Base-by-base conservation (phyloP, 1,140 invertebrate genomes). In the Halictus rubicundus region DNA sequence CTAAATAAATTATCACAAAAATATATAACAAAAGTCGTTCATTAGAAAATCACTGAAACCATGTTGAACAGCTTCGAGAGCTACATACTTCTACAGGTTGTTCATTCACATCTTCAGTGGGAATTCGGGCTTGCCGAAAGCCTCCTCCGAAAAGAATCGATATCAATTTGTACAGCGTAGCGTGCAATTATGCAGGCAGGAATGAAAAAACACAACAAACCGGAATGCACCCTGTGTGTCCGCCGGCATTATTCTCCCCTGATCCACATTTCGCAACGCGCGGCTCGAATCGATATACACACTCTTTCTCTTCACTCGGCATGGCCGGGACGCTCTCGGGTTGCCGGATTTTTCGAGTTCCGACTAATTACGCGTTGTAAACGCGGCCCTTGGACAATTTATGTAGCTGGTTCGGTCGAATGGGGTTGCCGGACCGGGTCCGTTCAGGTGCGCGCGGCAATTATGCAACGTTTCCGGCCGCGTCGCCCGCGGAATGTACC, bases 331-430 rank as follows among this genome's bases (percentile, higher is more conserved):
- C 84, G 49, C 70, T 66, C 65, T 75, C 69, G 32, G 65, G 70
- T 74, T 68, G 39, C 68, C 70, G 78, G 83, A 88, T 84, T 86
- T 81, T 84, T 83, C 77, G 79, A 88, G 83, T 88, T 85, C 84
- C 85, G 80, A 64, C 88, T 90, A 89, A 90, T 90, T 90, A 88
- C 85, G 82, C 82, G 81, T 82, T 81, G 88, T 85, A 88, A 88
- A 88, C 66, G 61, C 70, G 79, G 64, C 42, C 68, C 65, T 19
- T 60, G 57, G 76, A 68, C 68, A 87, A 88, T 87, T 89, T 87
- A 88, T 84, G 85, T 82, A 72, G 74, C 84, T 85, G 70, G 66
- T 81, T 81, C 49, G 68, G 57, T 68, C 49, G 61, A 19, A 64
- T 46, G 52, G 69, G 64, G 69, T 69, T 64, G 52, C 69, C 77